Evolutionary conservation across 1,140 invertebrate species (phyloP).

Genomic region (Drosophila murphyi): DNA sequence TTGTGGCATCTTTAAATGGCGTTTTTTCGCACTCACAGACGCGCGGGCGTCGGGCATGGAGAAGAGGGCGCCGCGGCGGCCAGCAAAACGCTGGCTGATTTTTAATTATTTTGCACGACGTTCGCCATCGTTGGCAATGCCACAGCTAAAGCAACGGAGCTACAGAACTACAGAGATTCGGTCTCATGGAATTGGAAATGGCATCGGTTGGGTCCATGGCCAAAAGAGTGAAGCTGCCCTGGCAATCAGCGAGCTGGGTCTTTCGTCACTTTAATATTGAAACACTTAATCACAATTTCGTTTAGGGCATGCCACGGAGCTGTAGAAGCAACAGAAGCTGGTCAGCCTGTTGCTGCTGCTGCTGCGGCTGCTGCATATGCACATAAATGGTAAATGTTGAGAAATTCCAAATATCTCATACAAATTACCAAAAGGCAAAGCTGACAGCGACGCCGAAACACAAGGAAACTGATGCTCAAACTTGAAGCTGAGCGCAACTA

Average conservation of each 20-base stretch:
- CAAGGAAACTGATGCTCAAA: constrained; percentile 10
- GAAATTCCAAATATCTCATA: constrained; percentile 79
- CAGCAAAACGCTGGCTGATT: constrained; percentile 70
- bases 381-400: constrained; percentile 71
- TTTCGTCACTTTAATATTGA: constrained; percentile 83
- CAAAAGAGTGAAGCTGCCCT: background rate
- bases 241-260: constrained; percentile 45
- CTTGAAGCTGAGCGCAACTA: constrained; percentile 11
- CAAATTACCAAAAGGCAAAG: constrained; percentile 75
- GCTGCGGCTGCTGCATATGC: constrained; percentile 23
- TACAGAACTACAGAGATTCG: background rate
- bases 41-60: constrained; percentile 55
- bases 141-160: background rate
- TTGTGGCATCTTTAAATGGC: constrained; percentile 83
- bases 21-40: constrained; percentile 78
- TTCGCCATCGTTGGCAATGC: constrained; percentile 58
- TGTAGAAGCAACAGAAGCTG: background rate
- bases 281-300: constrained; percentile 83
- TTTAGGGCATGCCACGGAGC: constrained; percentile 64
- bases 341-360: background rate
- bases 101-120: constrained; percentile 77
- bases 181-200: constrained; percentile 8
- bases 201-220: constrained; percentile 2
- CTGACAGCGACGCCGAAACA: constrained; percentile 1
- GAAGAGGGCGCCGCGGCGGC: background rate